phyloP scores from a whole-genome alignment of 2,888 invertebrate species.

The Drosophila sordidula region DNA sequence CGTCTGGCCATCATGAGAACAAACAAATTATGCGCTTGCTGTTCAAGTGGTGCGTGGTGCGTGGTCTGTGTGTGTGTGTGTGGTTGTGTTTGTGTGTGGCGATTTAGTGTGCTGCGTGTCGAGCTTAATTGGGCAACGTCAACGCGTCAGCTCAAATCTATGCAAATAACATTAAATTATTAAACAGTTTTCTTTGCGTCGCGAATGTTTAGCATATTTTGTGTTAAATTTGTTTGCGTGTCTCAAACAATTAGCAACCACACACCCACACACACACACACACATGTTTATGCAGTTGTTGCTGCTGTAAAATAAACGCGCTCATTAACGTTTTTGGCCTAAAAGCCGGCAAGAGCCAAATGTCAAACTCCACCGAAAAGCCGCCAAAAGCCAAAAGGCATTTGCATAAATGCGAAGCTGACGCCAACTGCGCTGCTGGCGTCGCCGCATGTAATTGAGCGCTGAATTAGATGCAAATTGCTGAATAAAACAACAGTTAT shows the following conservation, averaged over 20 bases:
- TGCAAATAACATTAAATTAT: constrained; percentile 77
- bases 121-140: constrained; percentile 69
- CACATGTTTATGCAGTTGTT: constrained; percentile 22
- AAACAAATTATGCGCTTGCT: constrained; percentile 56
- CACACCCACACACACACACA: constrained; percentile 32
- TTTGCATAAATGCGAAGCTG: constrained; percentile 57
- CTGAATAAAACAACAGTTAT: constrained; percentile 74
- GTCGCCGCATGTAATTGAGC: constrained; percentile 66
- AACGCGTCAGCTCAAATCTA: constrained; percentile 69
- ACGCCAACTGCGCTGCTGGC: constrained; percentile 12
- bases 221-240: constrained; percentile 79
- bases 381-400: constrained; percentile 56
- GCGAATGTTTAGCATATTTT: constrained; percentile 72
- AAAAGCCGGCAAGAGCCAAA: constrained; percentile 53
- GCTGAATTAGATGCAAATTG: constrained; percentile 75
- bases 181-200: constrained; percentile 65
- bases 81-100: constrained; percentile 8
- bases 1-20: constrained; percentile 46
- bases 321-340: constrained; percentile 67
- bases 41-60: constrained; percentile 28
- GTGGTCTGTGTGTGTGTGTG: not conserved
- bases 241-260: constrained; percentile 78
- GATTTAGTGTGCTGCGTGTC: constrained; percentile 63
- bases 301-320: constrained; percentile 58
- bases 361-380: constrained; percentile 47